These are phyloP conservation scores for Hippocampus zosterae DNA, from an alignment of 2,113 vertebrate genomes.

Conservation along the genomic window DNA sequence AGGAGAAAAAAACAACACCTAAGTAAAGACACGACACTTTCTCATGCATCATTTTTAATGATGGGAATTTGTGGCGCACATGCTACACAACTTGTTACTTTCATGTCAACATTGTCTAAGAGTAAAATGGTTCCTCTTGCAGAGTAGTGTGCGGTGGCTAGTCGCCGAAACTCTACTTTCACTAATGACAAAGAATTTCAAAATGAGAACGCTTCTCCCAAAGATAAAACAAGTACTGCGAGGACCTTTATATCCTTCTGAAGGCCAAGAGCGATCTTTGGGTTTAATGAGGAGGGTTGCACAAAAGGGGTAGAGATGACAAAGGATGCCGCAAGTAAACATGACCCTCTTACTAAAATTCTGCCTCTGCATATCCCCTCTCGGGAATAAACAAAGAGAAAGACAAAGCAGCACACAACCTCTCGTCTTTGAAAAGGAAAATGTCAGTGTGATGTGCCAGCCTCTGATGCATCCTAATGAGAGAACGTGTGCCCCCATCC, in stretches of 20 bases:
- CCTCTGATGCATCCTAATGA: slow-evolving; percentile 68
- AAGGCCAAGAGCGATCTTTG: slow-evolving; percentile 47
- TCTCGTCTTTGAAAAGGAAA: slow-evolving; percentile 35
- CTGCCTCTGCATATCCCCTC: slow-evolving; percentile 42
- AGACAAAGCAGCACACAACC: slow-evolving; percentile 39
- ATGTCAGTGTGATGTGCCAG: slow-evolving; percentile 60
- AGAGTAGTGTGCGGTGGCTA: slow-evolving; percentile 30
- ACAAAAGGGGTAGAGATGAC: slow-evolving; percentile 54
- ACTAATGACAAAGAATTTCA: slow-evolving; percentile 38
- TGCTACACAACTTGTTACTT: neutral
- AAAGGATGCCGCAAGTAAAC: slow-evolving; percentile 55
- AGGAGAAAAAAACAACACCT: no score
- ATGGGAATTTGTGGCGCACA: neutral
- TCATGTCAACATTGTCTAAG: neutral
- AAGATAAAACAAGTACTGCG: slow-evolving; percentile 40
- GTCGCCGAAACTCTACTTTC: slow-evolving; percentile 17
- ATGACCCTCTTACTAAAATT: slow-evolving; percentile 52
- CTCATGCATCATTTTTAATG: neutral
- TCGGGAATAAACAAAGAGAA: slow-evolving; percentile 49
- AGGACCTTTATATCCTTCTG: slow-evolving; percentile 37
- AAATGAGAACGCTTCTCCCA: slow-evolving; percentile 24
- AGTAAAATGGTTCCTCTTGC: slow-evolving; percentile 23
- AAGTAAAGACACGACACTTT: no score
- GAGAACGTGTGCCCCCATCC: slow-evolving; percentile 23
- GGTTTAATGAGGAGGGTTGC: slow-evolving; percentile 62